Conservation (phyloP, 1,140 invertebrate genomes). For the Armadillidium nasatum region DNA sequence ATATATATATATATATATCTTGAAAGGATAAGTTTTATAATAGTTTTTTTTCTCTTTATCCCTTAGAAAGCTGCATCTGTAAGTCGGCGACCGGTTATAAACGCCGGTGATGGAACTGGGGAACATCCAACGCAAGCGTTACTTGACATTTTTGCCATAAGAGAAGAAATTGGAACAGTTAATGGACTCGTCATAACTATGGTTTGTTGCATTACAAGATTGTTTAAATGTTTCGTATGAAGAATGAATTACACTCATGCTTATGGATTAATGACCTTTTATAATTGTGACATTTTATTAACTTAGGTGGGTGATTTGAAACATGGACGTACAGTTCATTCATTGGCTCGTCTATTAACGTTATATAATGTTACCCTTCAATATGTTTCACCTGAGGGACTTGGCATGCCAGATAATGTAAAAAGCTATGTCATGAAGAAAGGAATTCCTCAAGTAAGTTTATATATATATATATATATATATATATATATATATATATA, state of each 20-base stretch:
- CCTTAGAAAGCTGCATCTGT: constrained; percentile 69
- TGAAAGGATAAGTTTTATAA: no score
- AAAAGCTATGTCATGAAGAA: constrained; percentile 69
- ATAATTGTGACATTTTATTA: constrained; percentile 41
- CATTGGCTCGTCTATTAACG: constrained; percentile 81
- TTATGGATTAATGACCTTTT: no score
- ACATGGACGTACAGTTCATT: constrained; percentile 97
- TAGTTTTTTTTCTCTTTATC: no score
- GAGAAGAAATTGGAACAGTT: constrained; percentile 97
- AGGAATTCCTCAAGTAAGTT: constrained; percentile 66
- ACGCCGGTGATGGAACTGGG: constrained; percentile 95
- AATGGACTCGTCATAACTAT: constrained; percentile 89
- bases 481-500: no score
- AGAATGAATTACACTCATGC: no score
- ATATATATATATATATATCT: no score
- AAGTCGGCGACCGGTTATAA: constrained; percentile 84
- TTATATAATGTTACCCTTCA: constrained; percentile 81
- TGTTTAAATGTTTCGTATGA: no score
- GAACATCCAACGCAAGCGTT: constrained; percentile 98
- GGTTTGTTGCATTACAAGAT: constrained; percentile 51
- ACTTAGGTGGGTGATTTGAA: constrained; percentile 85
- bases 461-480: background rate
- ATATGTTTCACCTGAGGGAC: constrained; percentile 79
- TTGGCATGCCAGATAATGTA: constrained; percentile 88
- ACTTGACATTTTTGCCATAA: constrained; percentile 94